phyloP scores from a whole-genome alignment of 2,797 vertebrate species.

The Linurgus olivaceus region DNA sequence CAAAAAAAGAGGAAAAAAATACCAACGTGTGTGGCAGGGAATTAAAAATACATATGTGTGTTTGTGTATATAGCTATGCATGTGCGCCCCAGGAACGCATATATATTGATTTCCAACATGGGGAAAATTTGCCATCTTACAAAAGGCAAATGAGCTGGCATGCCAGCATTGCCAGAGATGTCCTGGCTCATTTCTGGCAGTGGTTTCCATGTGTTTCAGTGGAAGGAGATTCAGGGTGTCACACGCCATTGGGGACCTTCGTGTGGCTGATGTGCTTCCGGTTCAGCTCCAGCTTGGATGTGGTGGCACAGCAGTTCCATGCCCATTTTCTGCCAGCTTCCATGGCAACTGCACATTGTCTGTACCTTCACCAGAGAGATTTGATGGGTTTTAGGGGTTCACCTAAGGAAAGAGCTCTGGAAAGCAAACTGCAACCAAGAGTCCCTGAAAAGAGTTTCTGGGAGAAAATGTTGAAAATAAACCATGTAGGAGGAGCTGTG shows the following conservation, averaged over 20 bases:
- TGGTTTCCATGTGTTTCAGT: neutral
- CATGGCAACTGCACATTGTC: neutral
- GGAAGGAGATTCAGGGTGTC: neutral
- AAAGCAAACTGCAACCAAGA: neutral
- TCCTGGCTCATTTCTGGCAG: neutral
- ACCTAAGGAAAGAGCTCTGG: neutral
- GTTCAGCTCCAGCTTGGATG: neutral
- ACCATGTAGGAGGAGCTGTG: neutral
- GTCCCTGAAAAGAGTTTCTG: neutral
- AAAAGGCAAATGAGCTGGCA: neutral
- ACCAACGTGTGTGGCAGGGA: neutral
- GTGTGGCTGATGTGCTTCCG: rapidly evolving
- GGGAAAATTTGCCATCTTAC: neutral
- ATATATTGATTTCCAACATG: neutral
- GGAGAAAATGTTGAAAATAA: neutral
- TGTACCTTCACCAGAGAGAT: neutral
- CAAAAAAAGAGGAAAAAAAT: neutral
- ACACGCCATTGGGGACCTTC: rapidly evolving
- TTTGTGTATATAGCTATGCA: neutral
- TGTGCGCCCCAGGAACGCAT: neutral
- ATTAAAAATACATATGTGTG: neutral
- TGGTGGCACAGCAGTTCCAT: neutral
- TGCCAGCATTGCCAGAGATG: neutral
- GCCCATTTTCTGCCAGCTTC: neutral
- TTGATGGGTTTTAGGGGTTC: rapidly evolving